These are phyloP conservation scores for Lepidocolaptes lacrymiger DNA, from an alignment of 2,797 vertebrate genomes.

Conservation along the genomic window DNA sequence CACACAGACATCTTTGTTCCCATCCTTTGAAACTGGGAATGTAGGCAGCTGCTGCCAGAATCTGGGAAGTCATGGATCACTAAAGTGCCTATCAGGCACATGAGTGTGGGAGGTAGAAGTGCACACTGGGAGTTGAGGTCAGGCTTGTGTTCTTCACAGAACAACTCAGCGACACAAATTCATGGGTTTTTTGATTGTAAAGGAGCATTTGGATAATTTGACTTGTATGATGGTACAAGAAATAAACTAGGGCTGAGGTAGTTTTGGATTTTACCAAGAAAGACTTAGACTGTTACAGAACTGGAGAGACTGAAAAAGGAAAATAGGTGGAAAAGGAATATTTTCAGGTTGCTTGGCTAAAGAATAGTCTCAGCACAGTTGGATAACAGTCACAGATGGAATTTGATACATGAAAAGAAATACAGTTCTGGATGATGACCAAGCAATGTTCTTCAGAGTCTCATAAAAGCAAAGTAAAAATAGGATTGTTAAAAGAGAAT, in stretches of 20 bases:
- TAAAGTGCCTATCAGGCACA: accelerated
- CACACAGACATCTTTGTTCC: not conserved
- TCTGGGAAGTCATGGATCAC: not conserved
- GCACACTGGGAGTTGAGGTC: not conserved
- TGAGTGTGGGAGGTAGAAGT: not conserved
- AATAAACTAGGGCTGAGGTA: not conserved
- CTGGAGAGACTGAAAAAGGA: not conserved
- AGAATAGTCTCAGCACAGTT: not conserved
- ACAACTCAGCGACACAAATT: not conserved
- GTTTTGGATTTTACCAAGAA: not conserved
- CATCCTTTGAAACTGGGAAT: not conserved
- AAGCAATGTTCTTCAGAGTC: not conserved
- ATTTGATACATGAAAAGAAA: conserved; percentile 7
- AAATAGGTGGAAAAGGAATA: not conserved
- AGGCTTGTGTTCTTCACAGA: not conserved
- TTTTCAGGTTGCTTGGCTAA: conserved; percentile 1
- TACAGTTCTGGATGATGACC: not conserved
- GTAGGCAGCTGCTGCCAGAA: not conserved
- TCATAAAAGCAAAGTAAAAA: conserved; percentile 1
- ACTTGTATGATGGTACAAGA: not conserved
- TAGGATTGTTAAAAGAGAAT: not conserved
- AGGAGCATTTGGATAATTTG: not conserved
- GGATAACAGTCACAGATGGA: not conserved
- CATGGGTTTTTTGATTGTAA: not conserved
- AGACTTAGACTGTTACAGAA: not conserved